Conservation (phyloP, 2,888 invertebrate species). For the Plebejus melissa region DNA sequence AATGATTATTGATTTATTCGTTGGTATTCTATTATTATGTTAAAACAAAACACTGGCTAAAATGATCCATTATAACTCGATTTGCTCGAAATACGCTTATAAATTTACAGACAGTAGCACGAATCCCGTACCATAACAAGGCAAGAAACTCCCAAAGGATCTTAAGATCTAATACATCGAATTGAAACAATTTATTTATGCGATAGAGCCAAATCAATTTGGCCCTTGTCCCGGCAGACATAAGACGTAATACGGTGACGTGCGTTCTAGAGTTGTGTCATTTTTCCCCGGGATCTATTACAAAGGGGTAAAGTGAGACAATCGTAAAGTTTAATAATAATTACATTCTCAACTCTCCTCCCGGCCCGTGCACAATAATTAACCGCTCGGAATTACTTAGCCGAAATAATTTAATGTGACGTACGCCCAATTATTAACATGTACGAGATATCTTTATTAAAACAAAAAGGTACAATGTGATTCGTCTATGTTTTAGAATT, state of each 20-base stretch:
- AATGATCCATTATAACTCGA: slow-evolving; percentile 25
- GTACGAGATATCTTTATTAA: slow-evolving; percentile 42
- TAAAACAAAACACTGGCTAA: slow-evolving; percentile 14
- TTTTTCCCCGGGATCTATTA: slow-evolving; percentile 44
- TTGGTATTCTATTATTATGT: slow-evolving; percentile 14
- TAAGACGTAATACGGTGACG: slow-evolving; percentile 42
- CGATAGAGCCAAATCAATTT: slow-evolving; percentile 41
- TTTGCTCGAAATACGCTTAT: slow-evolving; percentile 42
- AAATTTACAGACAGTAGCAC: slow-evolving; percentile 64
- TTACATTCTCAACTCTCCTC: slow-evolving; percentile 79
- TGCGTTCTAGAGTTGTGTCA: slow-evolving; percentile 42
- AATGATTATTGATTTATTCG: slow-evolving; percentile 13
- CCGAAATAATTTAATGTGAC: slow-evolving; percentile 79
- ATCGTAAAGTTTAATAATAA: slow-evolving; percentile 80
- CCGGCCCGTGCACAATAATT: slow-evolving; percentile 77
- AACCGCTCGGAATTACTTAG: slow-evolving; percentile 79
- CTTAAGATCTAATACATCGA: slow-evolving; percentile 57
- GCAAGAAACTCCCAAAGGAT: slow-evolving; percentile 76
- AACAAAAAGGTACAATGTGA: background rate
- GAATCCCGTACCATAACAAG: slow-evolving; percentile 73
- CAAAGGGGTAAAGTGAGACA: slow-evolving; percentile 78
- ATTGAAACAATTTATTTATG: slow-evolving; percentile 40
- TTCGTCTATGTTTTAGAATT: too few relatives aligned
- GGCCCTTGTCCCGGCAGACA: slow-evolving; percentile 40
- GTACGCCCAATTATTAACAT: slow-evolving; percentile 57